Evolutionary conservation across 2,888 invertebrate species (phyloP).

Genomic region (Seladonia tumulorum): DNA sequence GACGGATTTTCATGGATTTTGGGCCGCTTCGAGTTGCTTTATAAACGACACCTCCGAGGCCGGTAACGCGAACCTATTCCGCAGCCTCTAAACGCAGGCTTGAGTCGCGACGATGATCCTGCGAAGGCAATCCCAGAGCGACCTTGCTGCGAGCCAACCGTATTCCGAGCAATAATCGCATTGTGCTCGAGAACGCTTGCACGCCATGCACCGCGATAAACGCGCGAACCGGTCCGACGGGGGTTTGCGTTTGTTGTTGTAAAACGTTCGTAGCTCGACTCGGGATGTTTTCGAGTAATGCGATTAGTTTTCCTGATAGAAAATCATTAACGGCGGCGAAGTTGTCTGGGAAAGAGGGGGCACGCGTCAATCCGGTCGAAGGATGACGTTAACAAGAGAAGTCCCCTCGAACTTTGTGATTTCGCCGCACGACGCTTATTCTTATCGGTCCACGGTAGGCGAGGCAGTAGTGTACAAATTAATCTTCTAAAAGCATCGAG

Average conservation of each 20-base stretch:
- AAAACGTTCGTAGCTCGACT: not conserved
- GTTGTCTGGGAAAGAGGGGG: not conserved
- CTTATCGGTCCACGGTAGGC: slow-evolving; percentile 46
- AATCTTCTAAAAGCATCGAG: slow-evolving; percentile 71
- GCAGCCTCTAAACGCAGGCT: slow-evolving; percentile 67
- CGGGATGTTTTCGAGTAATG: not conserved
- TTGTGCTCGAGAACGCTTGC: not conserved
- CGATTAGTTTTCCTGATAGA: not conserved
- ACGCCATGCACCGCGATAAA: not conserved
- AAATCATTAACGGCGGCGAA: not conserved
- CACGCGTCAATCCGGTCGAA: slow-evolving; percentile 14
- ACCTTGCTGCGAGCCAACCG: slow-evolving; percentile 31
- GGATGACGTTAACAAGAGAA: not conserved
- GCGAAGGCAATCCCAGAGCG: slow-evolving; percentile 46
- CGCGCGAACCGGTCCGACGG: not conserved
- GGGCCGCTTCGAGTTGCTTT: slow-evolving; percentile 55
- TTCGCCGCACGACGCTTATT: slow-evolving; percentile 33
- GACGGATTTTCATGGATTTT: slow-evolving; percentile 62
- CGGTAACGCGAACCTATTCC: slow-evolving; percentile 59
- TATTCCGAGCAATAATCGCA: slow-evolving; percentile 47
- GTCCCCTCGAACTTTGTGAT: slow-evolving; percentile 30
- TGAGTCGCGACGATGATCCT: slow-evolving; percentile 71
- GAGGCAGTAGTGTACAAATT: slow-evolving; percentile 60
- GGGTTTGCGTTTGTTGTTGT: not conserved
- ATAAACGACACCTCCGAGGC: slow-evolving; percentile 61